These are phyloP conservation scores for Oceanodroma leucorhoa DNA, from an alignment of 2,797 vertebrate genomes.

Conservation along the genomic window DNA sequence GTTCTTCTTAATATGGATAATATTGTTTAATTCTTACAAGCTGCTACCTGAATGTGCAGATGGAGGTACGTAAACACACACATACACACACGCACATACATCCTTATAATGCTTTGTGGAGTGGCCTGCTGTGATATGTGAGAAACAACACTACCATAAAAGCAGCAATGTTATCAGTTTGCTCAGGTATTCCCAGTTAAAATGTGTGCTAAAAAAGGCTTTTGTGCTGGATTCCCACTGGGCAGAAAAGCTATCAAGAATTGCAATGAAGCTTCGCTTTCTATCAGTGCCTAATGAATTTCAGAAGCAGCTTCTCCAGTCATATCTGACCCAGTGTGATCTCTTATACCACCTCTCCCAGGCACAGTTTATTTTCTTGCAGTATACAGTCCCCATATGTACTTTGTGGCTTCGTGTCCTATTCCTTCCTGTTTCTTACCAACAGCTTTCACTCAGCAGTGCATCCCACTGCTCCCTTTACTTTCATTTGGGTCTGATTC, in stretches of 20 bases:
- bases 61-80: neutral
- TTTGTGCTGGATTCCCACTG: conserved; percentile 43
- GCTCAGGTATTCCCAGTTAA: conserved; percentile 53
- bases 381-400: neutral
- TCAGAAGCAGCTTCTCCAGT: conserved; percentile 1
- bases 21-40: neutral
- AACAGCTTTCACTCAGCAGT: neutral
- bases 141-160: neutral
- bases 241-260: conserved; percentile 52
- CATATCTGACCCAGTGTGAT: neutral
- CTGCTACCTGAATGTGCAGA: neutral
- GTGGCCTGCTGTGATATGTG: neutral
- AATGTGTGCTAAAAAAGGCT: conserved; percentile 34
- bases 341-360: neutral
- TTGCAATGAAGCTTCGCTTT: conserved; percentile 24
- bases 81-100: neutral
- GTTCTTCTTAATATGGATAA: neutral
- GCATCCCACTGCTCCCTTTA: neutral
- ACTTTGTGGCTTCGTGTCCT: neutral
- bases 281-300: conserved; percentile 43
- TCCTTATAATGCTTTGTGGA: neutral
- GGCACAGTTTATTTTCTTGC: neutral
- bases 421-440: neutral
- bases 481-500: neutral
- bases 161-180: conserved; percentile 46